Conservation (phyloP, 1,140 invertebrate species). For the Stratiolaelaps scimitus region DNA sequence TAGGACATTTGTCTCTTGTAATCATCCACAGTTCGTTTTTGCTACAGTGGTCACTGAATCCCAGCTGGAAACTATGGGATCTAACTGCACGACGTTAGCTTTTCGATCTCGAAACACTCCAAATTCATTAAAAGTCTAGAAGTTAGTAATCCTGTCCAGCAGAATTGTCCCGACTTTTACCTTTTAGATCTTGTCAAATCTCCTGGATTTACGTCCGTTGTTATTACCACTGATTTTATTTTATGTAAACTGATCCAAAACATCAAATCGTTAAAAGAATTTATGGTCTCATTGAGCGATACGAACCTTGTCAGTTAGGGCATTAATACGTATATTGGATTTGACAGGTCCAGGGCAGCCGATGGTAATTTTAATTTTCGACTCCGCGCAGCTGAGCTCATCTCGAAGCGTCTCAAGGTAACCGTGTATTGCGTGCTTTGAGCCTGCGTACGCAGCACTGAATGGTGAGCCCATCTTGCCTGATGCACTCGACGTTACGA, state of each 20-base stretch:
- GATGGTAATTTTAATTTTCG: conserved; percentile 50
- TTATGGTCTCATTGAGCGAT: neutral
- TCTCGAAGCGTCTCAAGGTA: conserved; percentile 54
- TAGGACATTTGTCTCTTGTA: no score
- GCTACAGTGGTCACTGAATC: no score
- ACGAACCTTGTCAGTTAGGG: conserved; percentile 50
- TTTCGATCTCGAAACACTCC: no score
- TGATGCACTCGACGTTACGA: conserved; percentile 56
- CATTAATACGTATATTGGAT: conserved; percentile 55
- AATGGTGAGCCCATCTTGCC: conserved; percentile 46
- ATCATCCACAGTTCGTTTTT: no score
- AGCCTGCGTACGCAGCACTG: conserved; percentile 53
- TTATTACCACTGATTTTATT: neutral
- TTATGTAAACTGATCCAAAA: no score
- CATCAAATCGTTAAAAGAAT: no score
- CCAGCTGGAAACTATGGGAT: no score
- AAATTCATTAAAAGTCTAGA: no score
- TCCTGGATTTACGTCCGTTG: no score
- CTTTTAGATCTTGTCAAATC: no score
- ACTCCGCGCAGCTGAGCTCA: conserved; percentile 49
- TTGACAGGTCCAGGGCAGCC: conserved; percentile 61
- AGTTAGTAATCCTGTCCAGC: neutral
- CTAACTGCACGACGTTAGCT: no score
- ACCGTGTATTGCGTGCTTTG: conserved; percentile 67
- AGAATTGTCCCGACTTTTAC: no score